These are phyloP conservation scores for Gobiocypris rarus DNA, from an alignment of 2,113 vertebrate species.

Conservation along the genomic window DNA sequence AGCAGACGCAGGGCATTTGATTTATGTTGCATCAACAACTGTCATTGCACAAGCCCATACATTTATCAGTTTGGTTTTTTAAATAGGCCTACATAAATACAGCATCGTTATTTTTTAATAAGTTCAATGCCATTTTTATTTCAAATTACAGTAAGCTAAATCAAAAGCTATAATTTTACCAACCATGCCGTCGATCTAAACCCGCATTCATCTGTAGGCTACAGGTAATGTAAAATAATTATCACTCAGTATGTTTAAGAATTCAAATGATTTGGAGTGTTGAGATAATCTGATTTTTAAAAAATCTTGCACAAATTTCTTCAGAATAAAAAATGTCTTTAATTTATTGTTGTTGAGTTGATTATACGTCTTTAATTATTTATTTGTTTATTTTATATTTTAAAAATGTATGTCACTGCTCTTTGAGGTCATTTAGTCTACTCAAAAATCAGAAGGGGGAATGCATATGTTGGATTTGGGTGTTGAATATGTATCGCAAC, in stretches of 20 bases:
- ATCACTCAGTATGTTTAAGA: not conserved
- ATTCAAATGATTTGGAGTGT: not conserved
- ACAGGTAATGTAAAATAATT: not conserved
- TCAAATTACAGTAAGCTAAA: not conserved
- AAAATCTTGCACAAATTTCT: not conserved
- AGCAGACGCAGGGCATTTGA: not conserved
- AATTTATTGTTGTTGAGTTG: not conserved
- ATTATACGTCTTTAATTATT: not conserved
- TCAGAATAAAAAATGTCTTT: not conserved
- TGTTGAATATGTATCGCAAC: constrained; percentile 40
- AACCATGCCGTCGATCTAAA: not conserved
- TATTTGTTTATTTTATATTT: not conserved
- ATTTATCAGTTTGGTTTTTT: not conserved
- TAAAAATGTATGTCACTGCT: not conserved
- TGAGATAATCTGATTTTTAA: not conserved
- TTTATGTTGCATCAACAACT: not conserved
- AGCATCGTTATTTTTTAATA: not conserved
- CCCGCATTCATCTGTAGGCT: too few species aligned
- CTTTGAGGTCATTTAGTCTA: not conserved
- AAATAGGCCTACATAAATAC: not conserved
- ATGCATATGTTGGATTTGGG: not conserved
- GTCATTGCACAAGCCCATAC: not conserved
- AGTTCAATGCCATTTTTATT: not conserved
- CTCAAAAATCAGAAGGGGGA: not conserved
- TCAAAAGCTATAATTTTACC: not conserved